A percentile compares a stretch with the other conserved stretches of the same genome.
Evolutionary conservation across 1,140 invertebrate genomes (phyloP).

Genomic region (Orussus abietinus): DNA sequence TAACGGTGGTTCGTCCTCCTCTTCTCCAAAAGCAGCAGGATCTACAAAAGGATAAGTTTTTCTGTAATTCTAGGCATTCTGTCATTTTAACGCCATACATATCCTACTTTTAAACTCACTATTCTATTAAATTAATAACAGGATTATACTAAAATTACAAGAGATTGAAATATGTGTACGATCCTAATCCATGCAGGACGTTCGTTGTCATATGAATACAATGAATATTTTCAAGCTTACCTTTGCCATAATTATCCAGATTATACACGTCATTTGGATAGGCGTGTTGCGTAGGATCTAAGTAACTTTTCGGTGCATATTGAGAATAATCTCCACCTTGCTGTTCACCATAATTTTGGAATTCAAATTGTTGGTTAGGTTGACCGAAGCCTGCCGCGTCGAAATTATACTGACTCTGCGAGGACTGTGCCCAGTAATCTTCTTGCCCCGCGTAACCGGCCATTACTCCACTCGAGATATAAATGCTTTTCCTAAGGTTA

Average conservation of each 20-base stretch:
- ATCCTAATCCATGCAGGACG: too few species aligned
- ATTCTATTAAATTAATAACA: too few species aligned
- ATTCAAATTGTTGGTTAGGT: slow-evolving; percentile 49
- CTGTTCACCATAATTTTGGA: slow-evolving; percentile 41
- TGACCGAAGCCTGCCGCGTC: slow-evolving; percentile 40
- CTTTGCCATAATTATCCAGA: slow-evolving; percentile 38
- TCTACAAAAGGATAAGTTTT: slow-evolving; percentile 15
- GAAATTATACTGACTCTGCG: slow-evolving; percentile 40
- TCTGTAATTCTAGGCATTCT: too few species aligned
- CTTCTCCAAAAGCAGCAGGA: slow-evolving; percentile 26
- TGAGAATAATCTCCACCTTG: slow-evolving; percentile 30
- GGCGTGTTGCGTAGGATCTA: slow-evolving; percentile 37
- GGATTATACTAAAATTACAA: too few species aligned
- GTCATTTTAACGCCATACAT: too few species aligned
- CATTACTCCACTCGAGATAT: too few species aligned
- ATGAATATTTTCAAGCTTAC: slow-evolving; percentile 21
- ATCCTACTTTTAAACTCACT: too few species aligned
- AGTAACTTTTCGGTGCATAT: slow-evolving; percentile 35
- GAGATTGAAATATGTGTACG: too few species aligned
- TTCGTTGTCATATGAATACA: too few species aligned
- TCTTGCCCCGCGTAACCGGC: slow-evolving; percentile 39
- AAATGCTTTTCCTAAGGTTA: too few species aligned
- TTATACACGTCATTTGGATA: slow-evolving; percentile 34
- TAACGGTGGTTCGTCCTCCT: slow-evolving; percentile 75
- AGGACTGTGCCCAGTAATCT: slow-evolving; percentile 37